phyloP scores from a whole-genome alignment of 1,140 invertebrate genomes.

The Anagrus nilaparvatae region DNA sequence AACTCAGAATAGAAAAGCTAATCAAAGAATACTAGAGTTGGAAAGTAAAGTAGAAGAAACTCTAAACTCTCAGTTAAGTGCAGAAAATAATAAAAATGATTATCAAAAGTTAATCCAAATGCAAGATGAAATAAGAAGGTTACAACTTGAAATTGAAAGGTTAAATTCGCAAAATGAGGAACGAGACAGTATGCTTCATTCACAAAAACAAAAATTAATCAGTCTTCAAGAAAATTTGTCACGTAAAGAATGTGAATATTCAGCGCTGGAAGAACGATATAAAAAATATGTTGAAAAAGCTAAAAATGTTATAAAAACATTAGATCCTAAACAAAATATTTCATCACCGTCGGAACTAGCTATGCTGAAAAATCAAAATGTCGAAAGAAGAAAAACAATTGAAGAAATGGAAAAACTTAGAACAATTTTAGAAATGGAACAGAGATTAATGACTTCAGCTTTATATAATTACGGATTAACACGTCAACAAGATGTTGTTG shows the following conservation, averaged over 20 bases:
- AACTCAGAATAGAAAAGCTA: slow-evolving; percentile 59
- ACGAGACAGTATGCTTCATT: slow-evolving; percentile 40
- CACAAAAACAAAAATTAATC: slow-evolving; percentile 45
- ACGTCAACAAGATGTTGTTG: slow-evolving; percentile 72
- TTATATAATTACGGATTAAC: slow-evolving; percentile 71
- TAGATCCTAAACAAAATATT: slow-evolving; percentile 53
- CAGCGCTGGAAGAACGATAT: slow-evolving; percentile 68
- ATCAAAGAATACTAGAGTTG: slow-evolving; percentile 69
- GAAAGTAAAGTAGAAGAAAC: slow-evolving; percentile 65
- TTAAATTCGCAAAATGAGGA: slow-evolving; percentile 43
- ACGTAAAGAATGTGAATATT: slow-evolving; percentile 60
- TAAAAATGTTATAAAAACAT: slow-evolving; percentile 73
- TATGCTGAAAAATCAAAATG: slow-evolving; percentile 33
- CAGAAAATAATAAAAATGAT: slow-evolving; percentile 19
- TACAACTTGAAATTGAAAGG: slow-evolving; percentile 42
- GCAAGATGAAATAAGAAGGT: slow-evolving; percentile 33
- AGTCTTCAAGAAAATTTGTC: slow-evolving; percentile 54
- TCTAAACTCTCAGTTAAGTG: slow-evolving; percentile 32
- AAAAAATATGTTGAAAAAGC: slow-evolving; percentile 85
- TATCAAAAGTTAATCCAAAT: slow-evolving; percentile 27
- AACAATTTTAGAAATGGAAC: slow-evolving; percentile 62
- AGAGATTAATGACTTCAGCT: slow-evolving; percentile 72
- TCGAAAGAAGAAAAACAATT: slow-evolving; percentile 45
- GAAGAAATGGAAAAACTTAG: slow-evolving; percentile 40
- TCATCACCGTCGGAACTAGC: slow-evolving; percentile 30